Evolutionary conservation across 92 coral and sea anemone species (phyloP), one percentile per base, ranked within the genome.

Genomic region (Palythoa heliodiscus): DNA sequence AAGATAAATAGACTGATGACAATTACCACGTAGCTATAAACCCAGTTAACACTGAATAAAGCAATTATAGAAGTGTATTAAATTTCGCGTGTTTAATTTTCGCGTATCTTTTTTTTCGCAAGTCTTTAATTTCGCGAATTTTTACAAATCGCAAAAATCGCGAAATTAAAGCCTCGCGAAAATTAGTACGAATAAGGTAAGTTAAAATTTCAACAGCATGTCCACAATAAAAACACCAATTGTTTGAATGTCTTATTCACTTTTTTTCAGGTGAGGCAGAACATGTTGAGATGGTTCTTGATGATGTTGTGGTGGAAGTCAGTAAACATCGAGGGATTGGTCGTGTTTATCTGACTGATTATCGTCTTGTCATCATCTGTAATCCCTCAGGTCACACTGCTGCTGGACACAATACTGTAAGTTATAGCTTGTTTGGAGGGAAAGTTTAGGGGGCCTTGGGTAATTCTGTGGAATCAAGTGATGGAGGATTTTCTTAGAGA

Each of bases 241-340:
- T 3, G 9, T 63, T 63, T n/a, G n/a, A n/a, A n/a, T 8, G 10
- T 5, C 9, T 63, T 19, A 19, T 63, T 19, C 25, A 19, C 8
- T 61, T 6, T 63, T 77, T 3, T 75, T n/a, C 87, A 96, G 99
- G 99, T 15, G 94, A 96, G 86, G 95, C 97, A 14, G 99, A 96
- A 85, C 93, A 92, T 77, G 99, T 96, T 9, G 99, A 96, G 84
- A 96, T 96, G 98, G 94, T 96, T 25, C 77, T 96, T 14, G 98
- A 96, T 77, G 98, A 96, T 78, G 99, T 96, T 60, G 97, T 96
- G 15, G 89, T 96, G 48, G 99, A 96, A 94, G 91, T 94, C 53
- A 94, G 98, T 76, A 96, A 94, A 77, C 99, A 96, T 84, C 82
- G 99, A 67, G 99, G 95, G 15, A 92, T 96, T 35, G 99, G 98